Base-by-base conservation (phyloP, 2,888 invertebrate species). In the Ischnura elegans region DNA sequence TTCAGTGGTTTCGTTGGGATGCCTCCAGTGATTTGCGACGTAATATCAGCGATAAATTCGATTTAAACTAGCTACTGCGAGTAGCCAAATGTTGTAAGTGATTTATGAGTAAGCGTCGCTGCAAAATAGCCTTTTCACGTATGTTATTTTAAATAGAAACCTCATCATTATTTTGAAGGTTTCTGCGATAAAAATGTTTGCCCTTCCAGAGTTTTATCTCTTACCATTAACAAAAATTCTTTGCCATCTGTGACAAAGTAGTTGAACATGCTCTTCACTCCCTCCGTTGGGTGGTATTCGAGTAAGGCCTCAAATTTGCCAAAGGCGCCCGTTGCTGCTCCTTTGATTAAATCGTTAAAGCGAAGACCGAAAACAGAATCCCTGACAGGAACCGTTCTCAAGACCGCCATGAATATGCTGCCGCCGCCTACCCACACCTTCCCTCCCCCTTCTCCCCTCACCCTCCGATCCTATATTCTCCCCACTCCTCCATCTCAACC, bases 351-450 rank as follows among this genome's bases (percentile, higher is more conserved):
- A 76, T 36, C 16, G 76, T 76, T 76, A 76, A n/a, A 13, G 29
- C 76, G 76, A 76, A 36, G 10, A 36, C 76, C 29, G 76, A 76
- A 76, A 61, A 76, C 29, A 36, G 76, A 76, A 76, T 76, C 36
- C 76, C 76, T 76, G 76, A 76, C 76, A 76, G 76, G 76, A 76
- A 25, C 36, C 76, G 76, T 8, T 76, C 76, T 36, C 76, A 29
- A n/a, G 76, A 36, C 76, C 76, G 76, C 76, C 76, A 76, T 76
- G 76, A 76, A 76, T 76, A 76, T 76, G 76, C 45, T 45, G 45
- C 45, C 86, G 42, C 43, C 85, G 8, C 36, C 84, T 45, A 86
- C 86, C 10, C 86, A 6, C 19, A 8, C 84, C 2, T 42, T 43
- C 42, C 84, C 84, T 85, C 84, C 43, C 8, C 84, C 51, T 13